Percentiles rank a stretch among this genome's conserved stretches.
Evolutionary conservation across 1,140 invertebrate species (phyloP).

Genomic region (Theocolax elegans): DNA sequence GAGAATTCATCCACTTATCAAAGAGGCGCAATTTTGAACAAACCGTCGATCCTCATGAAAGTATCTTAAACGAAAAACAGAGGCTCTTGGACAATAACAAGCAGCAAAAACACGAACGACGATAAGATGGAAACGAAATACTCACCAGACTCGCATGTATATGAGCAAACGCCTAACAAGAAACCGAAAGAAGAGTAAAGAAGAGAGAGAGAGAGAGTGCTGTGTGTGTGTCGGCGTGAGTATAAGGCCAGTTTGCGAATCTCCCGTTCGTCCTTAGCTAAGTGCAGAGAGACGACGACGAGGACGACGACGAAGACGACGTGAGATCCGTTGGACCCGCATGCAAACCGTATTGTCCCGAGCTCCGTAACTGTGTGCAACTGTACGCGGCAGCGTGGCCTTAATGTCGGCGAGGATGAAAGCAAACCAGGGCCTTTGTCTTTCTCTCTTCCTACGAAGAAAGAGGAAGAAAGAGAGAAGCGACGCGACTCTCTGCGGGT

Average conservation of each 20-base stretch:
- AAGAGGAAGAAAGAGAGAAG: constrained; percentile 45
- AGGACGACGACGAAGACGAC: constrained; percentile 49
- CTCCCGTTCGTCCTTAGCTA: constrained; percentile 22
- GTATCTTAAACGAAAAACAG: too few species aligned
- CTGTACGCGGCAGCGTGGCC: constrained; percentile 27
- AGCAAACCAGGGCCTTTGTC: constrained; percentile 55
- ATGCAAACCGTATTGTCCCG: constrained; percentile 60
- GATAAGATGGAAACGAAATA: too few species aligned
- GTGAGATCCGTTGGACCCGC: constrained; percentile 63
- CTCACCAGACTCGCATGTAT: too few species aligned
- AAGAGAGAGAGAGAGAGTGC: too few species aligned
- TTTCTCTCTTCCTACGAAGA: constrained; percentile 46
- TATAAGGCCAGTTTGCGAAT: constrained; percentile 36
- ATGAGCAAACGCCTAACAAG: too few species aligned
- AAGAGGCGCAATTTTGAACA: too few species aligned
- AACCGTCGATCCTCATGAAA: too few species aligned
- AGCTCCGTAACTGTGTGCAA: constrained; percentile 17
- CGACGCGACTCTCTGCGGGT: constrained; percentile 51
- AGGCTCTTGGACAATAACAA: too few species aligned
- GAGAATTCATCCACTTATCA: too few species aligned
- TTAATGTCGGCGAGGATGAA: constrained; percentile 60
- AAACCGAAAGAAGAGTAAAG: too few species aligned
- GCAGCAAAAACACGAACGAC: too few species aligned
- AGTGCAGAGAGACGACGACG: constrained; percentile 17
- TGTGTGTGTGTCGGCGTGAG: constrained; percentile 33